Percentiles rank a stretch among this genome's conserved stretches.
These are phyloP conservation scores for Protonemura montana DNA, from an alignment of 2,888 invertebrate genomes.

Conservation along the genomic window DNA sequence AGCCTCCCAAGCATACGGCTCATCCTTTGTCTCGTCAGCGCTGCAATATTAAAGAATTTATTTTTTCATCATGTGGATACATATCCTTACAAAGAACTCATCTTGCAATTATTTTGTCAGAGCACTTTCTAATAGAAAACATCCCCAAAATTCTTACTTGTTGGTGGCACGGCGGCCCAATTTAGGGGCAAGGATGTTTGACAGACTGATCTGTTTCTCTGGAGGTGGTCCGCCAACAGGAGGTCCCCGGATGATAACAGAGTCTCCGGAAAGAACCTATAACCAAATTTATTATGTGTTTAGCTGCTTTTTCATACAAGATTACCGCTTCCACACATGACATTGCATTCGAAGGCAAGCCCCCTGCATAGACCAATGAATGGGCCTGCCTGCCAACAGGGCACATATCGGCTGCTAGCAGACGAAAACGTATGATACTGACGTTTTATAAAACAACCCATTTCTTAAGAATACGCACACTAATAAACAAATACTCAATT, in stretches of 20 bases:
- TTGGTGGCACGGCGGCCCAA: conserved; percentile 72
- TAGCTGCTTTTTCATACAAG: conserved; percentile 14
- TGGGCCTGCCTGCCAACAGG: conserved; percentile 45
- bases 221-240: conserved; percentile 87
- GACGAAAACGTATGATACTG: conserved; percentile 7
- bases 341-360: neutral
- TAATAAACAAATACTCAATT: neutral
- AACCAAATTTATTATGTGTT: conserved; percentile 53
- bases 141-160: conserved; percentile 31
- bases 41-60: conserved; percentile 56
- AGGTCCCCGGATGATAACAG: conserved; percentile 87
- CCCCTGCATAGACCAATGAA: conserved; percentile 17
- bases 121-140: neutral
- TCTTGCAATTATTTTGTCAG: too few relatives aligned
- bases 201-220: conserved; percentile 89
- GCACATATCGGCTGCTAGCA: conserved; percentile 41
- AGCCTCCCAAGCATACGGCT: conserved; percentile 98
- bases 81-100: neutral
- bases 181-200: conserved; percentile 92
- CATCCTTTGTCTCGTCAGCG: conserved; percentile 78
- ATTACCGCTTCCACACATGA: conserved; percentile 44
- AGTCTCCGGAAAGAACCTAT: conserved; percentile 95
- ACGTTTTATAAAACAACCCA: neutral
- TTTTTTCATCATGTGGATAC: neutral
- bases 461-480: neutral